Evolutionary conservation across 2,113 vertebrate genomes (phyloP).

Genomic region (Semicossyphus pulcher): DNA sequence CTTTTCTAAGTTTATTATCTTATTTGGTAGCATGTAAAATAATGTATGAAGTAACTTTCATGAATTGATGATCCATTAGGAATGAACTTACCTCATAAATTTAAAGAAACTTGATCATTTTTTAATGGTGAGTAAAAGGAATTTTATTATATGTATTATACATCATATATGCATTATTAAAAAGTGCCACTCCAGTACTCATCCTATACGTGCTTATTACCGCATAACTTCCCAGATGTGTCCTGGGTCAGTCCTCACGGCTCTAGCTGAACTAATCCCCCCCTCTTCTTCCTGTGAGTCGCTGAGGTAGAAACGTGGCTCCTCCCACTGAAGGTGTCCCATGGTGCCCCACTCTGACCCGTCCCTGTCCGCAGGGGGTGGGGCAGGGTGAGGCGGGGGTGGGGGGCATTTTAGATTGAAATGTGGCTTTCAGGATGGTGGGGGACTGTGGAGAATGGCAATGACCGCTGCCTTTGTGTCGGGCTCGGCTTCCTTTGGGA

Average conservation of each 20-base stretch:
- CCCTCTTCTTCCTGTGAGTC: constrained; percentile 43
- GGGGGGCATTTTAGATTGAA: constrained; percentile 73
- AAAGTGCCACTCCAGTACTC: not conserved
- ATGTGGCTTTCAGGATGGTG: constrained; percentile 78
- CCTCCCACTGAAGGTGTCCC: constrained; percentile 72
- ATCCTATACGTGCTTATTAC: not conserved
- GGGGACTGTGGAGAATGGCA: constrained; percentile 82
- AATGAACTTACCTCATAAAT: not conserved
- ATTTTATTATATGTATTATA: not conserved
- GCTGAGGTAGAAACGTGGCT: constrained; percentile 57
- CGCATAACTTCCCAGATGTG: not conserved
- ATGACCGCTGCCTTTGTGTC: constrained; percentile 81
- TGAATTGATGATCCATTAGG: not conserved
- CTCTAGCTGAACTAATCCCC: constrained; percentile 54
- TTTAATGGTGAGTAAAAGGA: not conserved
- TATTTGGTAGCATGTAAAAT: not conserved
- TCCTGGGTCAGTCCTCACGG: not conserved
- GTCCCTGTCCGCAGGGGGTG: constrained; percentile 70
- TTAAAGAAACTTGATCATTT: not conserved
- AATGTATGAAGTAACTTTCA: not conserved
- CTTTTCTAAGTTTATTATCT: not conserved
- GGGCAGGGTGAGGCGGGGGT: constrained; percentile 45
- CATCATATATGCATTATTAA: not conserved
- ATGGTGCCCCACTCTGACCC: constrained; percentile 60
- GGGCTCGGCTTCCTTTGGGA: constrained; percentile 73